Base-by-base conservation (phyloP, 2,113 vertebrate genomes). In the Merops nubicus region DNA sequence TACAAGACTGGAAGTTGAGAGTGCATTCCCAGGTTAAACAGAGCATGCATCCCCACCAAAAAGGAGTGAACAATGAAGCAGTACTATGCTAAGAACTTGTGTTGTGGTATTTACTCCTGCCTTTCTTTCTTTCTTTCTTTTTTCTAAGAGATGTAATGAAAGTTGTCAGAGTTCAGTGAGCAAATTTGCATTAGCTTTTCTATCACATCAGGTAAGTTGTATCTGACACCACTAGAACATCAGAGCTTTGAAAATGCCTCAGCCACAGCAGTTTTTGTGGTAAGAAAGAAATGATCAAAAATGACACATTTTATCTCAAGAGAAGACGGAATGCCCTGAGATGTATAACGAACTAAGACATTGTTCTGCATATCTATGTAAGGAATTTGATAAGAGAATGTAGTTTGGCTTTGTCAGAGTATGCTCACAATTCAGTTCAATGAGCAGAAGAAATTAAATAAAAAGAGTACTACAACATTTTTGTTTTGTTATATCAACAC, bases 81-180 rank as follows among this genome's bases (percentile, higher is more conserved):
- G 31, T 6, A 6, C 15, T 38, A 70, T 57, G 21, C 18, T 68
- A 60, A 69, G 76, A 87, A 65, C 59, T 73, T 1, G 2, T 2
- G 2, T 17, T 38, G 29, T 2, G 5, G 9, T 83, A 69, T 57
- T 86, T 77, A 79, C 18, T 72, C 43, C 36, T 65, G 36, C 5
- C 22, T 22, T 9, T 16, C 17, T 53, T 75, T 14, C 31, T 19
- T 18, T 29, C 13, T 29, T 31, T 18, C 64, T 33, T 59, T 26
- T 69, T 56, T 26, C 25, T 3, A 62, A 51, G 48, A 75, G 40
- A 92, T 36, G 48, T 75, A 86, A 95, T 53, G 36, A 19, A 80
- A 88, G 72, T 45, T 95, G 88, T 84, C 85, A 96, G 91, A 73
- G 20, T 64, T 96, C 83, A 86, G 33, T 78, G 83, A 93, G 68